Evolutionary conservation across 2,113 vertebrate genomes (phyloP).

Genomic region (Cyphotilapia sp.): DNA sequence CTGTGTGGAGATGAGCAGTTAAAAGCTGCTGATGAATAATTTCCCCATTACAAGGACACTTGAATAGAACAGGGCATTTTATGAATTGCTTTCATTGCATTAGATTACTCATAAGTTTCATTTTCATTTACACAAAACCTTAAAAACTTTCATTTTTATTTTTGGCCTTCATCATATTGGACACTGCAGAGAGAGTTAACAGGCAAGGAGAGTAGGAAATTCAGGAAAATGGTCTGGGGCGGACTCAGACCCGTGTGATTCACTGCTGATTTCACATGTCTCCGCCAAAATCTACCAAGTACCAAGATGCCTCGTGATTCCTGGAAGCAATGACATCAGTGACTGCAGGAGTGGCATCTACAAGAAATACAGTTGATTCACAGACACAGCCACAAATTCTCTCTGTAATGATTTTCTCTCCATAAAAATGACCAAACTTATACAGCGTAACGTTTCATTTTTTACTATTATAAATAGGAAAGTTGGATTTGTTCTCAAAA

Average conservation of each 20-base stretch:
- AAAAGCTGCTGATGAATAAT: not conserved
- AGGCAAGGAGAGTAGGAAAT: not conserved
- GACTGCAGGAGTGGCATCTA: not conserved
- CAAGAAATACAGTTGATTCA: not conserved
- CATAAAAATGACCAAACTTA: not conserved
- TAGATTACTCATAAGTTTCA: not conserved
- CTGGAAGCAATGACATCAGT: not conserved
- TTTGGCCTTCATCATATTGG: not conserved
- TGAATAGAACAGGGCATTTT: not conserved
- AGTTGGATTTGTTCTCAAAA: not conserved
- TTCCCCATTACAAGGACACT: not conserved
- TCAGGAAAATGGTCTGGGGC: not conserved
- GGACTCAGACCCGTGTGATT: not conserved
- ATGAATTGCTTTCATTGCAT: not conserved
- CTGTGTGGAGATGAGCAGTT: not conserved
- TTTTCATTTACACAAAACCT: not conserved
- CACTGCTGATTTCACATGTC: not conserved
- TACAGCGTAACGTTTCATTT: not conserved
- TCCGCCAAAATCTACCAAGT: not conserved
- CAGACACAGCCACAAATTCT: not conserved
- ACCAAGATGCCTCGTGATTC: not conserved
- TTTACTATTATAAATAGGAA: not conserved
- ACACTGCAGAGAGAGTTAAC: not conserved
- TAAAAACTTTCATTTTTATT: not conserved
- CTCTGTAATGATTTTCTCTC: not conserved